These are phyloP conservation scores for Melipona beecheii DNA, from an alignment of 2,888 invertebrate species.

Conservation along the genomic window DNA sequence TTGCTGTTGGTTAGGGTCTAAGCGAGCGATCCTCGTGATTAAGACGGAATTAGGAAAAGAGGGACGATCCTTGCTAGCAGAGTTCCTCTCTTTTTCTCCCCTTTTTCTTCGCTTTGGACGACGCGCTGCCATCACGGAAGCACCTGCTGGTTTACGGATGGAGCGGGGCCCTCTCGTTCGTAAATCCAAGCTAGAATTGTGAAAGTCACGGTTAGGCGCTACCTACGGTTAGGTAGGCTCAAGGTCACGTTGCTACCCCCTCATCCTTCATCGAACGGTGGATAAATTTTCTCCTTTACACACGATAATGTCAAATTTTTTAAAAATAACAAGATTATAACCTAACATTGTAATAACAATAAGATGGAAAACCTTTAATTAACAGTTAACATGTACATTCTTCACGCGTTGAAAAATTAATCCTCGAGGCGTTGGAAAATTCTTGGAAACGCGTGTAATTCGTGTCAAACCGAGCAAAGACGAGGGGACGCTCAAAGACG, in stretches of 20 bases:
- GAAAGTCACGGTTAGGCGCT: slow-evolving; percentile 69
- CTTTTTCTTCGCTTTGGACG: slow-evolving; percentile 11
- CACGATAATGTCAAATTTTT: too few species aligned
- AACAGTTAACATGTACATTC: too few species aligned
- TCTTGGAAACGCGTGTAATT: too few species aligned
- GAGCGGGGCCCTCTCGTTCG: slow-evolving; percentile 74
- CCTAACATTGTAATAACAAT: too few species aligned
- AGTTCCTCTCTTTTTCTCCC: slow-evolving; percentile 6
- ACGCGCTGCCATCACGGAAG: slow-evolving; percentile 14
- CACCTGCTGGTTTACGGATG: slow-evolving; percentile 43
- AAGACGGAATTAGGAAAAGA: slow-evolving; percentile 66
- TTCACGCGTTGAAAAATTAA: too few species aligned
- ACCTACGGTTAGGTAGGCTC: too few species aligned
- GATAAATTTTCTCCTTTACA: not conserved
- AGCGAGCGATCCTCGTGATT: slow-evolving; percentile 57
- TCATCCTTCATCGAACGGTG: not conserved
- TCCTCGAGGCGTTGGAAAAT: too few species aligned
- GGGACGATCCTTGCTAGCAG: slow-evolving; percentile 36
- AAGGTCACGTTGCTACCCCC: not conserved
- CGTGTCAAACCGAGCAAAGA: not conserved
- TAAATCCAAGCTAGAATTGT: slow-evolving; percentile 82
- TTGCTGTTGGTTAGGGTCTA: slow-evolving; percentile 26
- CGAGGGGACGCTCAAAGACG: slow-evolving; percentile 26
- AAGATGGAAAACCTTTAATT: too few species aligned
- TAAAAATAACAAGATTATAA: too few species aligned